Percentiles rank a stretch among this genome's conserved stretches.
These are phyloP conservation scores for Sorex fumeus DNA, from an alignment of 2,113 vertebrate species.

Conservation along the genomic window DNA sequence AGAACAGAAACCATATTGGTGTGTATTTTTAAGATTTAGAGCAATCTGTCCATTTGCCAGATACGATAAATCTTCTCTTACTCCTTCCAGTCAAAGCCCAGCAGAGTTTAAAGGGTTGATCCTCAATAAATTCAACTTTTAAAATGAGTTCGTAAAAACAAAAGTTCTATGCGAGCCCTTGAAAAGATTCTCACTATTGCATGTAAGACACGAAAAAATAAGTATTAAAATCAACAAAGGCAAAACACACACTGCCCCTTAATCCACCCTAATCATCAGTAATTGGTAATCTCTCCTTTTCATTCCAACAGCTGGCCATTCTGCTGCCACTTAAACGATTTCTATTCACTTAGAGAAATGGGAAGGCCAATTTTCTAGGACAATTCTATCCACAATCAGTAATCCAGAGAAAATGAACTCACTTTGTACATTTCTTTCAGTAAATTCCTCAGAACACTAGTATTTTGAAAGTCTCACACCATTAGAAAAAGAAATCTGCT, in stretches of 20 bases:
- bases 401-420: constrained; percentile 61
- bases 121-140: constrained; percentile 60
- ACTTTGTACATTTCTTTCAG: constrained; percentile 46
- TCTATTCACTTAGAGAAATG: constrained; percentile 13
- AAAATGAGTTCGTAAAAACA: constrained; percentile 65
- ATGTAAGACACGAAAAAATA: constrained; percentile 53
- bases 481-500: constrained; percentile 39
- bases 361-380: constrained; percentile 41
- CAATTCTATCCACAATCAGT: background rate
- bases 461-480: constrained; percentile 10
- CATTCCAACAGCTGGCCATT: constrained; percentile 32
- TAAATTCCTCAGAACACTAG: constrained; percentile 14
- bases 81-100: constrained; percentile 28
- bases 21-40: constrained; percentile 42
- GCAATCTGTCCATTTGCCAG: background rate
- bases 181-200: constrained; percentile 50
- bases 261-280: constrained; percentile 12
- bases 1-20: constrained; percentile 8
- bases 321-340: constrained; percentile 29
- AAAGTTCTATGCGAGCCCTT: constrained; percentile 56
- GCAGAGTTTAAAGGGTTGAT: constrained; percentile 42
- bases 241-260: constrained; percentile 25
- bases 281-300: constrained; percentile 1
- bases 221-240: constrained; percentile 20
- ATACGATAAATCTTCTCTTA: constrained; percentile 26